These are phyloP conservation scores for Prionailurus viverrinus DNA, from an alignment of 2,113 vertebrate species.

Conservation along the genomic window DNA sequence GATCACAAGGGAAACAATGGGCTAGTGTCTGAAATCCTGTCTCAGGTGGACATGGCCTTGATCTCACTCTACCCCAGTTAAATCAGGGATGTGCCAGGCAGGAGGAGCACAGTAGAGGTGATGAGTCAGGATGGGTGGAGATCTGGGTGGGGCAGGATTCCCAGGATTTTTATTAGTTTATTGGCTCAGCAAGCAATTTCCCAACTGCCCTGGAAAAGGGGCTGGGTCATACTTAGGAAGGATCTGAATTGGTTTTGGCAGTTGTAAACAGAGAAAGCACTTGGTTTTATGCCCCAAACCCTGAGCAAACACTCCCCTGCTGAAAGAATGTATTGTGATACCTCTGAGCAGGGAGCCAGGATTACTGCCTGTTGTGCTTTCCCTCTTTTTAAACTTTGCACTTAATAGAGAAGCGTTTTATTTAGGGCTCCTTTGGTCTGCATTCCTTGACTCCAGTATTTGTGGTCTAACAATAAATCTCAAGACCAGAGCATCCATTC, in stretches of 20 bases:
- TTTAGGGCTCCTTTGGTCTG: background rate
- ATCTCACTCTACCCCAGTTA: background rate
- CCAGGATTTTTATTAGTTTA: slow-evolving; percentile 2
- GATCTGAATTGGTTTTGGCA: background rate
- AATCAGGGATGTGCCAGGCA: background rate
- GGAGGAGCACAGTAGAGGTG: background rate
- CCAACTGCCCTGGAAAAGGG: background rate
- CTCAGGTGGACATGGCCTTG: background rate
- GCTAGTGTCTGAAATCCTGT: background rate
- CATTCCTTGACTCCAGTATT: background rate
- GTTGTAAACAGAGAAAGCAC: background rate
- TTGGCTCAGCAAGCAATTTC: background rate
- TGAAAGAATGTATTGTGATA: background rate
- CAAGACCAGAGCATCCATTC: background rate
- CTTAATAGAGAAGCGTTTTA: background rate
- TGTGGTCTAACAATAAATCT: background rate
- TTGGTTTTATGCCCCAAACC: background rate
- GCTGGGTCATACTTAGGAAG: background rate
- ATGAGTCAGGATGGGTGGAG: slow-evolving; percentile 43
- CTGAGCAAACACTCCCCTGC: background rate
- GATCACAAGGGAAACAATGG: background rate
- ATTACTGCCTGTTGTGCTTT: background rate
- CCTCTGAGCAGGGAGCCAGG: background rate
- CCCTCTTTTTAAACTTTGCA: background rate
- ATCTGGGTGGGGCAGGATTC: background rate